Base-by-base conservation (phyloP, 2,113 vertebrate genomes). In the Cisticola juncidis region DNA sequence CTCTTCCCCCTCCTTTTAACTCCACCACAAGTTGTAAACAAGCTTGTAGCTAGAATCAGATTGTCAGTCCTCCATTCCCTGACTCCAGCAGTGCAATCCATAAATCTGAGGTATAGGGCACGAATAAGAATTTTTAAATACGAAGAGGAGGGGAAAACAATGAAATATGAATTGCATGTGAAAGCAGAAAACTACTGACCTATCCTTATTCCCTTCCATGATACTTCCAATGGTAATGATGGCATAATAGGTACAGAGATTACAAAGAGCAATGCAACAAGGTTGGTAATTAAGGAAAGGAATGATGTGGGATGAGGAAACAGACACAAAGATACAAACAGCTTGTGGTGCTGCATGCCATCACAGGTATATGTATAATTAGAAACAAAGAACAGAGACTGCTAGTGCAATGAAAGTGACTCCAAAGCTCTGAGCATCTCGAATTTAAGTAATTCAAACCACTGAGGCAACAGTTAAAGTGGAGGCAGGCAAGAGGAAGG, bases 11-110 rank as follows among this genome's bases (percentile, higher is more conserved):
- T 87, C 86, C 79, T 90, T 86, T 90, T 89, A 93, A 93, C 91
- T 95, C 89, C 86, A 95, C 81, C 54, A 45, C 70, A 95, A 97
- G 96, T 97, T 97, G 97, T 97, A 97, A 97, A 97, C 97, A 97
- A 97, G 94, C 97, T 92, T 92, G 96, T 79, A 94, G 95, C 87
- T 96, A 62, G 80, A 97, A 95, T 92, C 87, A 89, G 91, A 85
- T 47, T 76, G 82, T 95, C 95, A 91, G 60, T 94, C 86, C 72
- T 94, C 71, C 50, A 61, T 88, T 82, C 77, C 79, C 82, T 45
- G 80, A 74, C 50, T 97, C 58, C 53, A 50, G 66, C 61, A 83
- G 60, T 40, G 38, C 29, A 76, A 57, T 47, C 48, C 22, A 71
- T n/a, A 40, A 74, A 78, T 22, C 14, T 22, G 38, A 76, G 12